Evolutionary conservation across 2,888 invertebrate genomes (phyloP), one percentile per base, ranked within the genome.

Genomic region (Fragum whitleyi): DNA sequence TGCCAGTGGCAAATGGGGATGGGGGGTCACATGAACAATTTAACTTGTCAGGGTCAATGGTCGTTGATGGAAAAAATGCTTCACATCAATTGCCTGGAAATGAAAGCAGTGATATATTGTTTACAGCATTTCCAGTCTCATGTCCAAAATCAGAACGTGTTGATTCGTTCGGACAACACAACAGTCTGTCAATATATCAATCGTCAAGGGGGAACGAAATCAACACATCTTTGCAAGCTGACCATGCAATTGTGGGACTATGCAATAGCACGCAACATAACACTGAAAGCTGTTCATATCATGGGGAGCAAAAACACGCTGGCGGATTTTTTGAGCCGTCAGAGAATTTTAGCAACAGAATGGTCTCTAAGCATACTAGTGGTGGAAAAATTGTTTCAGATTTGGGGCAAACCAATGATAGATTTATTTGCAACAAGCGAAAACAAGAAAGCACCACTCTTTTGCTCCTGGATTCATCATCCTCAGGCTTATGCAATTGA

Each of bases 211-310:
- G 62, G 74, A 29, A 62, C 73, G 7, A 42, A 21, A 21, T 73
- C 61, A 51, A 21, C 11, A n/a, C n/a, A n/a, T n/a, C n/a, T n/a
- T n/a, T n/a, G n/a, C n/a, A 21, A 65, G n/a, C 11, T 42, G 59
- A 71, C 72, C 6, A 36, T 55, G 72, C 39, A 67, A 7, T 29
- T 79, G 6, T 74, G 80, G 80, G 16, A 70, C 1, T 36, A 62
- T n/a, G 76, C 68, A 11, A 23, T 69, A n/a, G 9, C 39, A 23
- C 19, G 65, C 51, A 61, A 75, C 11, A 68, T 76, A 16, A 53
- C 26, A 3, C 62, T 79, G n/a, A 74, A 68, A 69, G 76, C 76
- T 39, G 73, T 71, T 32, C 82, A 79, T 51, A 76, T 82, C n/a
- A 39, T 42, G 16, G 72, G 75, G 28, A 51, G 16, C n/a, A 14